Conservation (phyloP, 1,140 invertebrate species). For the Mercenaria mercenaria region DNA sequence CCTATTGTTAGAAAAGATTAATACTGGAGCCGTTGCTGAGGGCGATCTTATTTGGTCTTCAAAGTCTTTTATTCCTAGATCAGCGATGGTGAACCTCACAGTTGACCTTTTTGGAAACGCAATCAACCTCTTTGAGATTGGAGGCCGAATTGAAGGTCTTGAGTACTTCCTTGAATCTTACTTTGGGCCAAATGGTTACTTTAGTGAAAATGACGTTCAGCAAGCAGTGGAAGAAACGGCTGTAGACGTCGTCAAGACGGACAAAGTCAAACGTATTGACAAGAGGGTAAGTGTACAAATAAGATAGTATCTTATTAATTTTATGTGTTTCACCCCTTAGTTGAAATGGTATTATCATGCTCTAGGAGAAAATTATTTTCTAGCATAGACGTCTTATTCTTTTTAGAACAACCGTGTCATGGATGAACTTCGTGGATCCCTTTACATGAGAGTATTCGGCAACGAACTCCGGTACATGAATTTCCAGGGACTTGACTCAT, state of each 20-base stretch:
- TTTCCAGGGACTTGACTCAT: constrained; percentile 79
- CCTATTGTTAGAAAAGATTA: constrained; percentile 81
- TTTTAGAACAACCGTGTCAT: constrained; percentile 55
- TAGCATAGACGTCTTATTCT: constrained; percentile 24
- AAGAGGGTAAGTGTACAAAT: constrained; percentile 61
- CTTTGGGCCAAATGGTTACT: constrained; percentile 87
- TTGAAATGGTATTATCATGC: background rate
- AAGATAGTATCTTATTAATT: no score
- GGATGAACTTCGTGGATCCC: constrained; percentile 79
- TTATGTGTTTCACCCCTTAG: background rate
- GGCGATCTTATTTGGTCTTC: constrained; percentile 93
- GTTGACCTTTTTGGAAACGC: constrained; percentile 94
- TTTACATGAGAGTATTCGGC: constrained; percentile 86
- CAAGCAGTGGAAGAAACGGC: constrained; percentile 59
- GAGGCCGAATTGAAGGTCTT: constrained; percentile 93
- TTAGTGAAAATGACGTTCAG: constrained; percentile 64
- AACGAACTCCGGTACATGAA: constrained; percentile 84
- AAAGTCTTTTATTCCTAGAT: constrained; percentile 94
- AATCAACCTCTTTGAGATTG: constrained; percentile 94
- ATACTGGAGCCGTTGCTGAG: constrained; percentile 80
- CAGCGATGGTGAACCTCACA: constrained; percentile 92
- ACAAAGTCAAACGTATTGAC: constrained; percentile 66
- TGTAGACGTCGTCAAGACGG: constrained; percentile 50
- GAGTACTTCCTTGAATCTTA: constrained; percentile 94
- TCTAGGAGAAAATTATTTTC: background rate